Base-by-base conservation (phyloP, 2,113 vertebrate species). In the Boulengerochromis microlepis region DNA sequence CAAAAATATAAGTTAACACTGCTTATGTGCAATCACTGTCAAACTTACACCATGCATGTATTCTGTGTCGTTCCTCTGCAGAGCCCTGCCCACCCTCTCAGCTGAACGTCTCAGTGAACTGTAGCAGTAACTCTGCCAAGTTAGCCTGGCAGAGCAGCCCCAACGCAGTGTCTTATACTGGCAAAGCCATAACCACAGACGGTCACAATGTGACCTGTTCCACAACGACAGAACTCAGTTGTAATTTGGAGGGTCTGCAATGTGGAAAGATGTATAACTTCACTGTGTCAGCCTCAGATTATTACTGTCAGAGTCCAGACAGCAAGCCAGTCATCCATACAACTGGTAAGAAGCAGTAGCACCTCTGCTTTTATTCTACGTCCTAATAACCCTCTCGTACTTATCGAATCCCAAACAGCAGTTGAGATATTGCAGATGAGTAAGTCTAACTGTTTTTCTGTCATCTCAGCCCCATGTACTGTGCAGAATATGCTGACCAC, bases 51-150 rank as follows among this genome's bases (percentile, higher is more conserved):
- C 22, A 52, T 52, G 45, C 74, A 13, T 81, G 22, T 82, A 10
- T 57, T 50, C 7, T 64, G 35, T 82, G 42, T 82, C 18, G 8
- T 89, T 66, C 13, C 56, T 24, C 24, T 71, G 24, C 94, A 97
- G 97, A 74, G 8, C 97, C 96, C 12, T 97, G 97, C 29, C 64
- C 95, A 40, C 96, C 96, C 7, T 71, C 94, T 57, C 81, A 94
- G 16, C 89, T 96, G 47, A 83, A 24, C 6, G 91, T 42, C 45
- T 66, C 61, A 7, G 7, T 97, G 19, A 87, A 93, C 66, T 97
- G 96, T 47, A 80, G 47, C 45, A 85, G 38, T 26, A 94, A 95
- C 86, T 85, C 90, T 2, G 96, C 94, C 52, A 53, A 64, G 19
- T 84, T 97, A 45, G 88, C 81, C 45, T 97, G 96, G 97, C 69